These are phyloP conservation scores for Buceros bicornis DNA, from an alignment of 2,797 vertebrate genomes.

Conservation along the genomic window DNA sequence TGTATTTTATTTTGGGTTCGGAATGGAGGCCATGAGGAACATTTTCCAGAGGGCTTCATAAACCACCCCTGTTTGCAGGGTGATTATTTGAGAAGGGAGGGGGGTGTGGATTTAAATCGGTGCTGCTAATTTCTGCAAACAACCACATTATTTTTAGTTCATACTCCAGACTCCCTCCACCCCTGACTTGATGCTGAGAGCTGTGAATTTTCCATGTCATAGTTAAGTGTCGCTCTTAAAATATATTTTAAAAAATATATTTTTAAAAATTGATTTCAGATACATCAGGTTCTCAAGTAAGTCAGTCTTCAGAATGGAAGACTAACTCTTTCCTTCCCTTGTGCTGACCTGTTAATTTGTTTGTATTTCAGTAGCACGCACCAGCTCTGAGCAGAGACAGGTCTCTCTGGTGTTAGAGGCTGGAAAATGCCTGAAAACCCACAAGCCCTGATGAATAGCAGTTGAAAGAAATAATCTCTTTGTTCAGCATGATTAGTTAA, in stretches of 20 bases:
- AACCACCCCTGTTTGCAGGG: slow-evolving; percentile 44
- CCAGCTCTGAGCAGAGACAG: not conserved
- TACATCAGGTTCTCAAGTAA: not conserved
- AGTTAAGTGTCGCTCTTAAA: not conserved
- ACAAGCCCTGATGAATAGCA: not conserved
- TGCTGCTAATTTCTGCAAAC: slow-evolving; percentile 53
- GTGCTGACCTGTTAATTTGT: not conserved
- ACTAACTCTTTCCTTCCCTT: not conserved
- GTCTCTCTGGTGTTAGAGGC: not conserved
- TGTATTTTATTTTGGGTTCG: slow-evolving; percentile 39
- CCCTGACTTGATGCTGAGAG: slow-evolving; percentile 49
- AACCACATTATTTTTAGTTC: slow-evolving; percentile 70
- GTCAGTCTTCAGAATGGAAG: slow-evolving; percentile 23
- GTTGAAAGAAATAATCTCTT: not conserved
- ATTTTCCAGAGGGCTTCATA: slow-evolving; percentile 66
- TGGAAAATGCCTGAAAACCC: not conserved
- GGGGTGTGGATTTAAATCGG: slow-evolving; percentile 21
- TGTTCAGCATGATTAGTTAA: not conserved
- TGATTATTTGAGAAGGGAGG: slow-evolving; percentile 61
- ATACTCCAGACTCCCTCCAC: slow-evolving; percentile 54
- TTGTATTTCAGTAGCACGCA: slow-evolving; percentile 9
- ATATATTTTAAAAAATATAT: not conserved
- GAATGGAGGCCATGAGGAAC: slow-evolving; percentile 51
- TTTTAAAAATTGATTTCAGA: slow-evolving; percentile 25
- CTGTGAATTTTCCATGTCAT: slow-evolving; percentile 42